Percentiles rank a stretch among this genome's conserved stretches.
phyloP scores from a whole-genome alignment of 2,113 vertebrate species.

The Corythornis cristatus region DNA sequence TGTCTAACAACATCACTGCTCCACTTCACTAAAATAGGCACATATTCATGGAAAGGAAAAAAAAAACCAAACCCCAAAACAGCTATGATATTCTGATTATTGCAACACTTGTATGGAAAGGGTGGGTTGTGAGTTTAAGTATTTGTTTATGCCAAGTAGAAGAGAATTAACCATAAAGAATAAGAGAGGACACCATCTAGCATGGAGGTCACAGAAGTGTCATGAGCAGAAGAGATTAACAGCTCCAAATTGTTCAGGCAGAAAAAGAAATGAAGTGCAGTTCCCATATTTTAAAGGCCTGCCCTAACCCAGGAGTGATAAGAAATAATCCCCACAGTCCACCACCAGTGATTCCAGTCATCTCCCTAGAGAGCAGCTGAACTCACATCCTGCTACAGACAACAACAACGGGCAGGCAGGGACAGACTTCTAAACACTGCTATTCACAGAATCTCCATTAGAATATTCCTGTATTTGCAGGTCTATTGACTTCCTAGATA shows the following conservation, averaged over 20 bases:
- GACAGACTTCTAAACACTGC: not conserved
- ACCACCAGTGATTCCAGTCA: not conserved
- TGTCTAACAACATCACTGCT: not conserved
- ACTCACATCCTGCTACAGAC: accelerated
- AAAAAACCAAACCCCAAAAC: not conserved
- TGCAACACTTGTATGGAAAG: not conserved
- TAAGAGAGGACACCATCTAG: not conserved
- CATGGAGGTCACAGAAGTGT: not conserved
- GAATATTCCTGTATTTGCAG: not conserved
- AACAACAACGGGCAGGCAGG: not conserved
- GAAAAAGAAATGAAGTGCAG: not conserved
- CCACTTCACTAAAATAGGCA: not conserved
- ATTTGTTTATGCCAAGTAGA: not conserved
- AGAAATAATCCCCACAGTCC: not conserved
- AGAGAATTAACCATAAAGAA: not conserved
- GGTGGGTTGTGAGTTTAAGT: not conserved
- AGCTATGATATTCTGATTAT: not conserved
- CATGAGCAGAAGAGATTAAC: not conserved
- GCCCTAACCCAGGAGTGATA: not conserved
- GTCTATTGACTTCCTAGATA: not conserved
- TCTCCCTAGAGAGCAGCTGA: not conserved
- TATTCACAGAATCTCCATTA: not conserved
- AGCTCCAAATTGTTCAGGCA: not conserved
- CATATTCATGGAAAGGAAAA: not conserved
- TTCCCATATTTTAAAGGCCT: not conserved